Percentiles rank a stretch among this genome's conserved stretches.
Conservation (phyloP, 1,140 invertebrate species). For the Nebria ingens region DNA sequence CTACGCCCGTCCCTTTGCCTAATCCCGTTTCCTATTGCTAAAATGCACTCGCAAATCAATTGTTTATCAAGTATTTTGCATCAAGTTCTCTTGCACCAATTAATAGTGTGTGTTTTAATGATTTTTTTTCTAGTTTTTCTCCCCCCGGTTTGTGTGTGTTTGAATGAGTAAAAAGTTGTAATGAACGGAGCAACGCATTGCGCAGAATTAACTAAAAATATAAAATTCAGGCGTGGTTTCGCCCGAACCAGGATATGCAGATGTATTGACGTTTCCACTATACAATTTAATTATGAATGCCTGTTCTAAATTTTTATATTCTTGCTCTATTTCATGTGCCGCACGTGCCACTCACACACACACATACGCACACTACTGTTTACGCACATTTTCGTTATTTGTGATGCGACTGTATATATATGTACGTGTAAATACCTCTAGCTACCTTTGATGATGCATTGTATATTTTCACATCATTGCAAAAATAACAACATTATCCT, state of each 20-base stretch:
- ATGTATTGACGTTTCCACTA: constrained; percentile 32
- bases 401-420: background rate
- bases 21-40: too few relatives aligned
- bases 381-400: too few relatives aligned
- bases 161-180: constrained; percentile 5
- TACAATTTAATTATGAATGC: constrained; percentile 30
- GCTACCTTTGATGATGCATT: too few relatives aligned
- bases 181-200: constrained; percentile 17
- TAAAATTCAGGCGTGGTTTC: constrained; percentile 28
- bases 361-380: too few relatives aligned
- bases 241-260: constrained; percentile 27
- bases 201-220: constrained; percentile 26
- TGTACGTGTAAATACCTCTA: too few relatives aligned
- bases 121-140: constrained; percentile 11
- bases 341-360: constrained; percentile 5
- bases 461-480: too few relatives aligned
- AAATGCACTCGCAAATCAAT: background rate
- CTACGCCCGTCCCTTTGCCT: too few relatives aligned
- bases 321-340: constrained; percentile 6
- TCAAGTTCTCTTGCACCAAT: too few relatives aligned
- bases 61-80: background rate
- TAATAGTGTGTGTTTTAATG: too few relatives aligned
- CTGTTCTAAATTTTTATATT: constrained; percentile 23
- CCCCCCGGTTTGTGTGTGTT: too few relatives aligned
- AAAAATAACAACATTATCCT: too few relatives aligned